A percentile compares a stretch with the other conserved stretches of the same genome.
These are phyloP conservation scores for Plemyria rubiginata DNA, from an alignment of 2,888 invertebrate genomes.

Conservation along the genomic window DNA sequence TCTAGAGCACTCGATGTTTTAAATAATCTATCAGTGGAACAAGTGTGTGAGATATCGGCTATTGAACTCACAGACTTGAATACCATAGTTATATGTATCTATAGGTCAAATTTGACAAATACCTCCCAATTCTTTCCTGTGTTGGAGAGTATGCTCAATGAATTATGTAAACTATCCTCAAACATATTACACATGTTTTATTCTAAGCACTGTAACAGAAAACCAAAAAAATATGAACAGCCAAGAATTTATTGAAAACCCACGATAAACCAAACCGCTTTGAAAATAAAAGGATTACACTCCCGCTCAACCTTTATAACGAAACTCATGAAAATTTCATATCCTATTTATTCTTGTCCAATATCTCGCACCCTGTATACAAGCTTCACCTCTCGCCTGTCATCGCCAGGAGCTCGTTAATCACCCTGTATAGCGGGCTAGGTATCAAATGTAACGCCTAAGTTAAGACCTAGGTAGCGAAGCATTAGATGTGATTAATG, in stretches of 20 bases:
- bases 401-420: constrained; percentile 77
- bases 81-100: no score
- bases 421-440: constrained; percentile 62
- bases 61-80: no score
- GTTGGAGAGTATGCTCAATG: no score
- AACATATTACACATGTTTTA: no score
- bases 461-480: constrained; percentile 46
- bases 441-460: constrained; percentile 66
- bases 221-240: neutral
- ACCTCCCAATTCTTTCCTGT: no score
- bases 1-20: no score
- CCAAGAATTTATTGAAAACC: neutral
- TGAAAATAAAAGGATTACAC: constrained; percentile 18
- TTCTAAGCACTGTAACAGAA: no score
- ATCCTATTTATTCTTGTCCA: constrained; percentile 38
- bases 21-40: no score
- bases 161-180: no score
- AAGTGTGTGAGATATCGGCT: no score
- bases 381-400: constrained; percentile 67
- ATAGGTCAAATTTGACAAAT: no score
- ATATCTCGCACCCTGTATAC: constrained; percentile 60
- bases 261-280: neutral
- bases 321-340: constrained; percentile 39
- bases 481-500: constrained; percentile 41
- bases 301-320: constrained; percentile 24